Percentiles rank a stretch among this genome's conserved stretches.
Evolutionary conservation across 2,797 vertebrate genomes (phyloP).

Genomic region (Eidolon dupreanum): DNA sequence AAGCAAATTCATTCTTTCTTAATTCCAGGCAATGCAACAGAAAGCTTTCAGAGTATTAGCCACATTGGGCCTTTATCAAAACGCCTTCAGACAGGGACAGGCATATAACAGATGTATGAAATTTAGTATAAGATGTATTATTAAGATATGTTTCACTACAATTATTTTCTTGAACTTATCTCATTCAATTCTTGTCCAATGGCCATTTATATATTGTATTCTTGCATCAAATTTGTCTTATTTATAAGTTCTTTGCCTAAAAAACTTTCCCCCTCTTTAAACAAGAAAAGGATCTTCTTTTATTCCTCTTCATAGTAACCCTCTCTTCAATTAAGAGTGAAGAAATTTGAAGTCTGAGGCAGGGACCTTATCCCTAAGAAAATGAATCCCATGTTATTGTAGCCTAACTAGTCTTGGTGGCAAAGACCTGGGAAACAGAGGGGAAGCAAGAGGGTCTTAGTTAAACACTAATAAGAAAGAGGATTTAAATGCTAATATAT

Average conservation of each 20-base stretch:
- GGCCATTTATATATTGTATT: neutral
- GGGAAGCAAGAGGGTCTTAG: neutral
- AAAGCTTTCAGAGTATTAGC: constrained; percentile 67
- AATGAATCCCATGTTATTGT: neutral
- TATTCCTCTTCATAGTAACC: neutral
- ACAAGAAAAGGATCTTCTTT: constrained; percentile 2
- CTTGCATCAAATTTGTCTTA: neutral
- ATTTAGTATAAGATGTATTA: neutral
- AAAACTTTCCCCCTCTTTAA: neutral
- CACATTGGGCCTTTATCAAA: neutral
- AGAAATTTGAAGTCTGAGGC: neutral
- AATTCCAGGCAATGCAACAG: constrained; percentile 56
- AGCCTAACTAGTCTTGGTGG: neutral
- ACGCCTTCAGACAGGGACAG: neutral
- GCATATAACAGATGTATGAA: neutral
- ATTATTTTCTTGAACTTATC: neutral
- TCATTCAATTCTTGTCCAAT: neutral
- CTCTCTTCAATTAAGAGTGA: neutral
- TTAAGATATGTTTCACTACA: neutral
- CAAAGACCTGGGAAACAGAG: neutral
- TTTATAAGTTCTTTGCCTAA: neutral
- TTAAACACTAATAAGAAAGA: neutral
- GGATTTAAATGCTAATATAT: neutral
- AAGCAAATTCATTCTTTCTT: constrained; percentile 60
- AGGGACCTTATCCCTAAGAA: neutral